Conservation (phyloP, 2,888 invertebrate species). For the Drosophila vallismaia region DNA sequence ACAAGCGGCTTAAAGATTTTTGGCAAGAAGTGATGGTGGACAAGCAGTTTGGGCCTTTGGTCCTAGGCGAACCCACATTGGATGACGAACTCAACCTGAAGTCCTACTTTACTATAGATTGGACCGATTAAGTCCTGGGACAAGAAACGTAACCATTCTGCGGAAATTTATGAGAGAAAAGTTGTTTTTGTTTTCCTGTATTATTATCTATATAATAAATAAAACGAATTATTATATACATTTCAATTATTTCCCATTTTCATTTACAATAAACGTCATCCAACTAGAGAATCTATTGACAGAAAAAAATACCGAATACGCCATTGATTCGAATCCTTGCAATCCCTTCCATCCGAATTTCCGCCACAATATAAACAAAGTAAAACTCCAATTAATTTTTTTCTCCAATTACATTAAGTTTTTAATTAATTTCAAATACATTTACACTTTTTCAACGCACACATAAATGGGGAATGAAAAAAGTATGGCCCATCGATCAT, state of each 20-base stretch:
- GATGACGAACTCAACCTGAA: constrained; percentile 72
- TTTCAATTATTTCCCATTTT: no score
- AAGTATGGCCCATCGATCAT: constrained; percentile 10
- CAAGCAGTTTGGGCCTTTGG: constrained; percentile 76
- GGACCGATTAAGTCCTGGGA: constrained; percentile 17
- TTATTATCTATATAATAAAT: not conserved
- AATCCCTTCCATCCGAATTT: not conserved
- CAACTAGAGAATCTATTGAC: no score
- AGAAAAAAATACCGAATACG: no score
- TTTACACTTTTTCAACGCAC: constrained; percentile 65
- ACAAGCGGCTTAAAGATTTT: constrained; percentile 67
- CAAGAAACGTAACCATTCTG: not conserved
- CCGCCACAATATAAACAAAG: not conserved
- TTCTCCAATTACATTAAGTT: constrained; percentile 39
- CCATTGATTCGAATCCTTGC: not conserved
- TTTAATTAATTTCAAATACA: constrained; percentile 57
- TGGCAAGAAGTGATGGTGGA: constrained; percentile 76
- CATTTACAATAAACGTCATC: no score
- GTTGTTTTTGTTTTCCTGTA: constrained; percentile 15
- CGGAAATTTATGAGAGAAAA: not conserved
- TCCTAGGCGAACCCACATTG: constrained; percentile 66
- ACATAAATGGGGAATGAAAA: constrained; percentile 45
- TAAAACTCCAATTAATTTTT: not conserved
- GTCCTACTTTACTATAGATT: constrained; percentile 64
- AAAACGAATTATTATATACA: not conserved